phyloP scores from a whole-genome alignment of 2,888 invertebrate species.

The Oligia fasciuncula region DNA sequence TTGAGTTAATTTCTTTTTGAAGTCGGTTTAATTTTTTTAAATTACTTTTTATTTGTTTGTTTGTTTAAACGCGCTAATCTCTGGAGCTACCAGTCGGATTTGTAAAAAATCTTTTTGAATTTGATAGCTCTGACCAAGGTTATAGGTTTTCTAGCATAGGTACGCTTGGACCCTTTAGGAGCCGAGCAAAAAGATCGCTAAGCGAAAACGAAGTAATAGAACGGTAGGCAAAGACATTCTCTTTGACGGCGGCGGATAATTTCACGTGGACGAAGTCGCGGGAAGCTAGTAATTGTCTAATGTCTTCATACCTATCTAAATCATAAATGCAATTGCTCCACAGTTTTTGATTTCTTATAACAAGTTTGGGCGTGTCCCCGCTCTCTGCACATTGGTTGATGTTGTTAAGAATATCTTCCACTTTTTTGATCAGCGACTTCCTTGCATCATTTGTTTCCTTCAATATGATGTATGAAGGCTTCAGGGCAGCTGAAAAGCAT shows the following conservation, averaged over 20 bases:
- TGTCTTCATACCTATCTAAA: constrained; percentile 80
- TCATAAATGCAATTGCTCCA: constrained; percentile 90
- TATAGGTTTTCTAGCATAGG: neutral
- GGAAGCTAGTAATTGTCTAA: neutral
- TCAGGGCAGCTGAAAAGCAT: constrained; percentile 62
- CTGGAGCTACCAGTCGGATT: too few species aligned
- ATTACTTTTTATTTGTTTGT: too few species aligned
- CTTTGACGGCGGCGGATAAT: neutral
- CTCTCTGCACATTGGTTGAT: constrained; percentile 82
- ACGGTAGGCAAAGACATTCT: too few species aligned
- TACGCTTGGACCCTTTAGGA: neutral
- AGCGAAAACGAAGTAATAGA: neutral
- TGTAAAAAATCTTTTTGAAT: neutral
- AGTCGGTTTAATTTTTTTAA: too few species aligned
- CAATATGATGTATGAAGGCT: constrained; percentile 64
- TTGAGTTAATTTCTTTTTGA: too few species aligned
- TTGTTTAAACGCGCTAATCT: too few species aligned
- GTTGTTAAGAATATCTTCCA: constrained; percentile 83
- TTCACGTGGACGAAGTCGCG: neutral
- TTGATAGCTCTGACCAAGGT: neutral
- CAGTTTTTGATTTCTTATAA: constrained; percentile 84
- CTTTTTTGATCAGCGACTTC: constrained; percentile 79
- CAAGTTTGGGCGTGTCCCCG: constrained; percentile 80
- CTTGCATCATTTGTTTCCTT: constrained; percentile 73
- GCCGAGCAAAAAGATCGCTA: neutral